Base-by-base conservation (phyloP, 1,140 invertebrate species). In the Rhyacophila brunnea region DNA sequence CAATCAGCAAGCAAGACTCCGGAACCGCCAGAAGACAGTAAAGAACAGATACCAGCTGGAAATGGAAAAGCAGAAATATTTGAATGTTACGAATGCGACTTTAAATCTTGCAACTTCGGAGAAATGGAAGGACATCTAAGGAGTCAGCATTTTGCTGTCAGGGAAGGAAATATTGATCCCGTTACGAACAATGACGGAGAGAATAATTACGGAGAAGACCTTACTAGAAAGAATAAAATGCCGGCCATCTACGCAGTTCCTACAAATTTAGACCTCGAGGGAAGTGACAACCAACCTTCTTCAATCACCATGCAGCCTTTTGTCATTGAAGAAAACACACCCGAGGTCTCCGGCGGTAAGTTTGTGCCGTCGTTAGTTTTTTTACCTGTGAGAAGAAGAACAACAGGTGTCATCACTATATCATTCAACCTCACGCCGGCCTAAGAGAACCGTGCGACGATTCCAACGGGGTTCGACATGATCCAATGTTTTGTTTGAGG, bases 391-490 rank as follows among this genome's bases (percentile, higher is more conserved):
- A 86, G 88, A 63, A 85, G 91, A 64, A 87, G 90, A 71, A 83
- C 95, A 62, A 87, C 83, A 66, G 85, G 87, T 68, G 84, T 87
- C 55, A 81, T 94, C 65, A 92, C 91, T 55, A 87, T 93, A 51
- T 93, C 92, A 70, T 95, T 96, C 73, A 93, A 87, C 66, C 86
- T 97, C 48, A 95, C 90, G 68, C 93, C 93, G 58, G 90, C 92
- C 78, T 94, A 86, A 70, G 43, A 28, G 44, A 46, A 6, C 7
- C 14, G 18, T 5, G n/a, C 23, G 23, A 15, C 14, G 6, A 17
- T 45, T 17, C 5, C n/a, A 45, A 6, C n/a, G 14, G 11, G 14
- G 10, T 15, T 5, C 11, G 10, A 45, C 13, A 17, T 5, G 14
- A 38, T 48, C 15, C 36, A 57, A 19, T n/a, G 15, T 28, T 47